Percentiles rank a stretch among this genome's conserved stretches.
These are phyloP conservation scores for Spodoptera littoralis DNA, from an alignment of 2,888 invertebrate genomes.

Conservation along the genomic window DNA sequence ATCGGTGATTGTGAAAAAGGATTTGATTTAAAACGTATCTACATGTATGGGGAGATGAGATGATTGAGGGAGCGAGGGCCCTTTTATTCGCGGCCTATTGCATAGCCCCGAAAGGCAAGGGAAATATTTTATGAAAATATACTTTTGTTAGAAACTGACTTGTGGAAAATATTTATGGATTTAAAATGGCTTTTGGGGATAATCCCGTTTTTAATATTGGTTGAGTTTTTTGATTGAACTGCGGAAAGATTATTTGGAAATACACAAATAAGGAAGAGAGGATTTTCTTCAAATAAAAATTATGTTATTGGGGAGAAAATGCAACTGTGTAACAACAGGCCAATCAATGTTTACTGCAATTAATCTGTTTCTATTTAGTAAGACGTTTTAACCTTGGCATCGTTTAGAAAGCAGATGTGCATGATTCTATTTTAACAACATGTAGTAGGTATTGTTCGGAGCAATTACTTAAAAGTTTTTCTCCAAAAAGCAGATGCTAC, in stretches of 20 bases:
- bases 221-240: conserved; percentile 10
- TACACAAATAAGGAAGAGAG: conserved; percentile 3
- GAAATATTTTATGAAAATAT: conserved; percentile 57
- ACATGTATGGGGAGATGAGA: conserved; percentile 45
- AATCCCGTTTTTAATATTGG: conserved; percentile 13
- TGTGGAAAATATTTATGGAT: conserved; percentile 51
- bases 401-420: conserved; percentile 35
- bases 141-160: conserved; percentile 56
- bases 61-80: conserved; percentile 49
- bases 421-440: conserved; percentile 31
- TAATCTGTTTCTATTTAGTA: conserved; percentile 18
- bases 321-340: background rate
- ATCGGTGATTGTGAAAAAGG: conserved; percentile 48
- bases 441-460: conserved; percentile 7
- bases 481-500: conserved; percentile 2
- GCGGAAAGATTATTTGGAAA: conserved; percentile 11
- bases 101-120: conserved; percentile 39
- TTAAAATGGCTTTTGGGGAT: conserved; percentile 29
- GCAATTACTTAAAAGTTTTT: conserved; percentile 24
- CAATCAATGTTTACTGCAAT: conserved; percentile 35
- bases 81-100: conserved; percentile 48
- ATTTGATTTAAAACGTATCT: conserved; percentile 43
- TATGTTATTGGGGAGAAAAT: no score
- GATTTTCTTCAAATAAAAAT: conserved; percentile 6
- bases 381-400: conserved; percentile 38